Conservation (phyloP, 2,797 vertebrate genomes). For the Anniella stebbinsi region DNA sequence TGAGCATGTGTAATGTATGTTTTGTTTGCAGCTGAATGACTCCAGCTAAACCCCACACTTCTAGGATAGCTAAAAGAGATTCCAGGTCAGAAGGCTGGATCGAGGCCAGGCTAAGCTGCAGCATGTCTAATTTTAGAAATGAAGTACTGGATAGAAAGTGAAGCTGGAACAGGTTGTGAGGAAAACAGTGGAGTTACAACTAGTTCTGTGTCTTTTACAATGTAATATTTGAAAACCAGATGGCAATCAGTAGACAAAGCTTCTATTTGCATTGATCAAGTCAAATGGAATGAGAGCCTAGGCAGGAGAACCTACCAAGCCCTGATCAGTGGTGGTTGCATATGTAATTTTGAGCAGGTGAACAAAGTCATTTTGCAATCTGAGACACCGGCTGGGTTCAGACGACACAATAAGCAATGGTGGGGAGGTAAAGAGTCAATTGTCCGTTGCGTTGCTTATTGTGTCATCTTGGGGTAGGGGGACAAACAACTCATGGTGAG, state of each 20-base stretch:
- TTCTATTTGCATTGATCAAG: not conserved
- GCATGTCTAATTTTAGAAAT: slow-evolving; percentile 3
- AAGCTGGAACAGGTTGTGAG: not conserved
- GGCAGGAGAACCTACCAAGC: not conserved
- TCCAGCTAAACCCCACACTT: not conserved
- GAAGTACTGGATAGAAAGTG: not conserved
- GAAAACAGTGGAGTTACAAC: not conserved
- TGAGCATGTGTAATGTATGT: not conserved
- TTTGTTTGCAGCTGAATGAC: not conserved
- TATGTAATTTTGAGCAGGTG: not conserved
- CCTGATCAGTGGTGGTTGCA: not conserved
- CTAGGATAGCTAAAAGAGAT: not conserved
- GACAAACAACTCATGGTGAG: too few relatives aligned
- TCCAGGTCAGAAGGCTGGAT: not conserved
- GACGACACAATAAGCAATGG: too few relatives aligned
- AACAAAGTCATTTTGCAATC: not conserved
- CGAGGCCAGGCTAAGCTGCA: not conserved
- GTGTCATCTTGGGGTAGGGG: too few relatives aligned
- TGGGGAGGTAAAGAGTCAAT: too few relatives aligned
- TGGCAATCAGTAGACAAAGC: not conserved
- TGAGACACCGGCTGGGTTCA: not conserved
- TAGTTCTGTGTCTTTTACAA: not conserved
- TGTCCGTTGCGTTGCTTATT: too few relatives aligned
- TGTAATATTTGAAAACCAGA: not conserved
- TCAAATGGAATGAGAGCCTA: not conserved